Evolutionary conservation across 2,113 vertebrate genomes (phyloP).

Genomic region (Paramormyrops kingsleyae): DNA sequence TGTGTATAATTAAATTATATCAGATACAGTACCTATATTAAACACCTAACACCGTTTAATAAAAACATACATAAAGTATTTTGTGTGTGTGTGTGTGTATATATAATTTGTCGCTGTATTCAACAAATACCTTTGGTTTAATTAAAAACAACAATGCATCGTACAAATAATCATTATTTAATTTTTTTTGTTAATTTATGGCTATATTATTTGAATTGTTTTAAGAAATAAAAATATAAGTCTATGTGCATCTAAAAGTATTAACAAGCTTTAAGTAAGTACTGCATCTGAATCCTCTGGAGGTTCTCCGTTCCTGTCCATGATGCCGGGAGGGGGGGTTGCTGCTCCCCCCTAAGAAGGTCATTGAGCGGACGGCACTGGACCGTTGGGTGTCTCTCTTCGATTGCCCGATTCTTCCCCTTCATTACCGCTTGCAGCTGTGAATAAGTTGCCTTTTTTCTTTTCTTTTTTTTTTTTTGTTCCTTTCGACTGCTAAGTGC

Average conservation of each 20-base stretch:
- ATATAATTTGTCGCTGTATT: background rate
- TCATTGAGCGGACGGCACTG: slow-evolving; percentile 57
- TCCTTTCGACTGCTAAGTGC: slow-evolving; percentile 80
- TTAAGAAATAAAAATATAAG: background rate
- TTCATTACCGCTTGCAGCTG: slow-evolving; percentile 70
- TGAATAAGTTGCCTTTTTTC: slow-evolving; percentile 67
- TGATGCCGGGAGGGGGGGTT: slow-evolving; percentile 18
- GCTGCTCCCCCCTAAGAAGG: slow-evolving; percentile 57
- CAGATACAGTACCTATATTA: no score
- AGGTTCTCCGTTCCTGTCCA: background rate
- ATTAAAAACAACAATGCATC: background rate
- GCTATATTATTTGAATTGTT: background rate
- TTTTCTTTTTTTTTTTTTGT: slow-evolving; percentile 33
- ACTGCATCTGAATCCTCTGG: background rate
- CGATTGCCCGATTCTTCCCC: slow-evolving; percentile 66
- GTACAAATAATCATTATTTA: background rate
- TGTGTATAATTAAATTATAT: background rate
- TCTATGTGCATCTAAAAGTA: background rate
- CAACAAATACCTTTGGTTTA: background rate
- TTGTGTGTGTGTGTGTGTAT: background rate
- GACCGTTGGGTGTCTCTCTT: slow-evolving; percentile 54
- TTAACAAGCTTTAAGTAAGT: background rate
- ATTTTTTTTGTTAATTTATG: background rate
- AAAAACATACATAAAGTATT: no score
- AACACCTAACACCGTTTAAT: no score